phyloP scores from a whole-genome alignment of 1,140 invertebrate species.

The Drosophila funebris region DNA sequence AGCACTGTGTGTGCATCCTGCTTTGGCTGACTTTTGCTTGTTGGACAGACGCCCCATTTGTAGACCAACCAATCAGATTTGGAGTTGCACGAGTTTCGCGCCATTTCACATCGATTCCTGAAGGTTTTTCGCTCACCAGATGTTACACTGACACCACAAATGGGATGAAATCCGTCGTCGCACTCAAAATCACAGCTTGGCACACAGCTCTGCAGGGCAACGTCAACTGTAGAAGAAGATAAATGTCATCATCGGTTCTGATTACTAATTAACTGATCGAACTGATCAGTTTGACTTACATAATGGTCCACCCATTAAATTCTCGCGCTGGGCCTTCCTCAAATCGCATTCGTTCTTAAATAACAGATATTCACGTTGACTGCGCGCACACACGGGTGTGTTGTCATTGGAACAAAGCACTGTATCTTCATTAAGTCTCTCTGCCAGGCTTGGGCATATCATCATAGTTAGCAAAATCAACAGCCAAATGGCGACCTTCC shows the following conservation, averaged over 20 bases:
- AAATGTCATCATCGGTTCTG: not conserved
- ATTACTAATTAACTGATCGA: not conserved
- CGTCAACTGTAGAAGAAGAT: constrained; percentile 39
- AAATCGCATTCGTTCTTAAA: constrained; percentile 72
- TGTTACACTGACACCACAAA: constrained; percentile 54
- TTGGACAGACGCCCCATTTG: constrained; percentile 52
- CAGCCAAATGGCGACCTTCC: constrained; percentile 13
- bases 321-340: constrained; percentile 56
- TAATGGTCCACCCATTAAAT: constrained; percentile 51
- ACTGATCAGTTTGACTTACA: constrained; percentile 36
- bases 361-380: constrained; percentile 52
- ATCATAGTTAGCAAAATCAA: constrained; percentile 3
- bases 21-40: not conserved
- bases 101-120: constrained; percentile 62
- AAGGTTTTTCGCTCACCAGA: constrained; percentile 48
- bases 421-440: constrained; percentile 14
- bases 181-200: constrained; percentile 64
- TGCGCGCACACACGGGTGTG: constrained; percentile 54
- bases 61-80: constrained; percentile 55
- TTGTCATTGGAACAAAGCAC: constrained; percentile 57
- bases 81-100: constrained; percentile 43
- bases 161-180: constrained; percentile 19
- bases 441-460: not conserved
- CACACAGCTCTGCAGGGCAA: constrained; percentile 48
- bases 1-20: constrained; percentile 27